Evolutionary conservation across 92 coral and sea anemone genomes (phyloP).

Genomic region (Galaxea fascicularis): DNA sequence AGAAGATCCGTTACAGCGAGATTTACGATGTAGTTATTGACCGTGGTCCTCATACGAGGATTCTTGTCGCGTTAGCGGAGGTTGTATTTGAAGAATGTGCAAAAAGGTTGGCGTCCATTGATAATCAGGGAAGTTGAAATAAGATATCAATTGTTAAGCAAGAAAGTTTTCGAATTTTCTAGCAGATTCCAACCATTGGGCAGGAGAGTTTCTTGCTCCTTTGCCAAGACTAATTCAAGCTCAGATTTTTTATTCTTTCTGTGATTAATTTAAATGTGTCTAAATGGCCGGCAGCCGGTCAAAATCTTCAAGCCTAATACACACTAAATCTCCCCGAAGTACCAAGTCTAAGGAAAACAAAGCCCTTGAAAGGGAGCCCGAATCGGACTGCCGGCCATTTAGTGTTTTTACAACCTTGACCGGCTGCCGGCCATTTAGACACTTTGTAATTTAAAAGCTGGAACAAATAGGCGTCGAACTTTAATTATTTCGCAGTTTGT

Average conservation of each 20-base stretch:
- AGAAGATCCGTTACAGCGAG: constrained; percentile 77
- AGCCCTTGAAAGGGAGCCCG: too few relatives aligned
- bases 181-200: too few relatives aligned
- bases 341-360: too few relatives aligned
- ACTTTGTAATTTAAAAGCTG: too few relatives aligned
- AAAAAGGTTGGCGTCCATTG: neutral
- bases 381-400: too few relatives aligned
- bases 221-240: neutral
- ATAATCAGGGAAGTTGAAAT: neutral
- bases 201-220: too few relatives aligned
- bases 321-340: too few relatives aligned
- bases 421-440: too few relatives aligned
- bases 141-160: neutral
- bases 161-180: neutral
- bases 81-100: neutral
- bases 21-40: constrained; percentile 79
- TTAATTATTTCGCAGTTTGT: constrained; percentile 8
- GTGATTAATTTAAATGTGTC: constrained; percentile 5
- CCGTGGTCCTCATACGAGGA: constrained; percentile 70
- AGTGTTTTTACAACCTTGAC: too few relatives aligned
- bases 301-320: too few relatives aligned
- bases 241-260: neutral
- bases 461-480: constrained; percentile 2
- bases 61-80: constrained; percentile 16
- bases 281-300: too few relatives aligned